A percentile compares a stretch with the other conserved stretches of the same genome.
phyloP scores from a whole-genome alignment of 2,888 invertebrate species.

The Polylopha cassiicola region DNA sequence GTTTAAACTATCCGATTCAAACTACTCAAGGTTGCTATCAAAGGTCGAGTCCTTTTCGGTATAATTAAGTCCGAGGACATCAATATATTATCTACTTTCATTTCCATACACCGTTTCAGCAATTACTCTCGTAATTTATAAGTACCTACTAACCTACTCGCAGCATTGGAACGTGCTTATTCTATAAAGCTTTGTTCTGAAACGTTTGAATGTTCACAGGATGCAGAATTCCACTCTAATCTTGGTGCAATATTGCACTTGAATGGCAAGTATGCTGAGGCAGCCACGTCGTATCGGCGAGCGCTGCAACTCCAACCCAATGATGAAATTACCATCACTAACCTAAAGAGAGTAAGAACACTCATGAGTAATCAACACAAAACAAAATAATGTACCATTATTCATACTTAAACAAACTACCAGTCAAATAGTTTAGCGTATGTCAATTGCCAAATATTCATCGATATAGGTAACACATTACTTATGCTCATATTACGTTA shows the following conservation, averaged over 20 bases:
- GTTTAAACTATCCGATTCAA: too few relatives aligned
- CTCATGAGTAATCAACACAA: constrained; percentile 58
- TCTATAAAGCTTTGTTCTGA: not conserved
- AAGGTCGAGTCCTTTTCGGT: too few relatives aligned
- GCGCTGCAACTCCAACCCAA: constrained; percentile 92
- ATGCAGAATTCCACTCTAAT: constrained; percentile 94
- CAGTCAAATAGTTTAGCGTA: constrained; percentile 36
- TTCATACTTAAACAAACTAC: constrained; percentile 5
- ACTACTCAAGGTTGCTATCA: too few relatives aligned
- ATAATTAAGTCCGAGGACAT: too few relatives aligned
- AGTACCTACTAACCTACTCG: too few relatives aligned
- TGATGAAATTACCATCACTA: constrained; percentile 91
- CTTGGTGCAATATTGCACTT: constrained; percentile 96
- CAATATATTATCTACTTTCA: too few relatives aligned
- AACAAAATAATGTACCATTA: constrained; percentile 40
- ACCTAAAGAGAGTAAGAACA: constrained; percentile 80
- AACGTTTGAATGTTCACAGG: constrained; percentile 64
- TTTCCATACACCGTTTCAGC: too few relatives aligned
- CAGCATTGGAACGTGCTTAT: too few relatives aligned
- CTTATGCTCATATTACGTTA: constrained; percentile 7
- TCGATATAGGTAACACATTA: constrained; percentile 30
- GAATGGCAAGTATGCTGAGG: constrained; percentile 92
- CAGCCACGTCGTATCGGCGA: constrained; percentile 89
- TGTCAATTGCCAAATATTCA: constrained; percentile 67
- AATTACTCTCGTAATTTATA: too few relatives aligned